Conservation (phyloP, 2,797 vertebrate species). For the Trachops cirrhosus region DNA sequence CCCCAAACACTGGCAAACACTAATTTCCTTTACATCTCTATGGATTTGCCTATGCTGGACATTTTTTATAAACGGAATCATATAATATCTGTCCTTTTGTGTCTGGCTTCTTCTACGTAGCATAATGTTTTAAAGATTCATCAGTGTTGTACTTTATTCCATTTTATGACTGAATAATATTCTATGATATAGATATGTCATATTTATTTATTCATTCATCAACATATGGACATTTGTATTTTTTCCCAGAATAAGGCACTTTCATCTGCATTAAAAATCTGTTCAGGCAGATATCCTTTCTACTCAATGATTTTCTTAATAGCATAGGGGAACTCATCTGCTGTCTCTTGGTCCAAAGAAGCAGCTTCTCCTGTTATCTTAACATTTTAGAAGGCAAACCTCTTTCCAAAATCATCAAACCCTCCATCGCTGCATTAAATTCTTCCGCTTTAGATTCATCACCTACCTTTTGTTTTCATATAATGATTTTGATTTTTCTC, state of each 20-base stretch:
- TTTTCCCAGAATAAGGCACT: neutral
- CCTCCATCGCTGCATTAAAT: neutral
- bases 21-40: neutral
- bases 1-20: neutral
- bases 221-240: neutral
- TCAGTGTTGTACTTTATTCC: neutral
- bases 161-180: neutral
- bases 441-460: neutral
- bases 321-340: neutral
- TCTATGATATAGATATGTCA: neutral
- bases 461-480: neutral
- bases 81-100: neutral
- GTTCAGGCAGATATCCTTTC: neutral
- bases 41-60: neutral
- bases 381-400: neutral
- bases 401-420: neutral
- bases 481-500: neutral
- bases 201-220: neutral
- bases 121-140: neutral
- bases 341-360: neutral
- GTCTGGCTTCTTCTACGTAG: neutral
- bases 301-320: neutral
- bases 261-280: neutral
- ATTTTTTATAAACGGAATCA: neutral
- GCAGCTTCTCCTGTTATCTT: neutral